Percentiles rank a stretch among this genome's conserved stretches.
Evolutionary conservation across 2,113 vertebrate species (phyloP).

Genomic region (Todiramphus saurophagus): DNA sequence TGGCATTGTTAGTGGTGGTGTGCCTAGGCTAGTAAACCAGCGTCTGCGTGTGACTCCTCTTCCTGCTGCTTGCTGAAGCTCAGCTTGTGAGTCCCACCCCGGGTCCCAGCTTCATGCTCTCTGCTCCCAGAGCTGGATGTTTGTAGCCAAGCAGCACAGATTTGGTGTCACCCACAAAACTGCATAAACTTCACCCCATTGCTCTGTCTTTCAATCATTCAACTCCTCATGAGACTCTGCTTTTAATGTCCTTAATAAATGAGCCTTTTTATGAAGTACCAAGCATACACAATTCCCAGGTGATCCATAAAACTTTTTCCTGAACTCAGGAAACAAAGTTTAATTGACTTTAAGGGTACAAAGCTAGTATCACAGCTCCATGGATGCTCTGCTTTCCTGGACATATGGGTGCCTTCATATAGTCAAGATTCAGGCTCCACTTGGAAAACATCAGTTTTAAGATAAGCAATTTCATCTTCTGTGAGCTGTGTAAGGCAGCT

Average conservation of each 20-base stretch:
- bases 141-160: background rate
- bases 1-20: background rate
- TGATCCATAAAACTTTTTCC: background rate
- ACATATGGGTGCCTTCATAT: background rate
- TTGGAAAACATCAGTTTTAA: background rate
- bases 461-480: background rate
- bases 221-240: background rate
- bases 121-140: background rate
- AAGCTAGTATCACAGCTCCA: background rate
- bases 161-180: background rate
- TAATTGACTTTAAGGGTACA: background rate
- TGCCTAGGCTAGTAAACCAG: background rate
- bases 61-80: background rate
- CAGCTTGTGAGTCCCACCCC: rapidly evolving
- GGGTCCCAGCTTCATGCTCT: background rate
- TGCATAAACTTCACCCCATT: background rate
- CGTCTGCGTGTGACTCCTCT: background rate
- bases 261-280: background rate
- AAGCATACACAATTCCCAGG: background rate
- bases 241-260: background rate
- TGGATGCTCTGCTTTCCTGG: background rate
- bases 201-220: background rate
- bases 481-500: background rate
- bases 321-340: background rate
- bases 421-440: background rate